Conservation (phyloP, 2,113 vertebrate species). For the Mesitornis unicolor region DNA sequence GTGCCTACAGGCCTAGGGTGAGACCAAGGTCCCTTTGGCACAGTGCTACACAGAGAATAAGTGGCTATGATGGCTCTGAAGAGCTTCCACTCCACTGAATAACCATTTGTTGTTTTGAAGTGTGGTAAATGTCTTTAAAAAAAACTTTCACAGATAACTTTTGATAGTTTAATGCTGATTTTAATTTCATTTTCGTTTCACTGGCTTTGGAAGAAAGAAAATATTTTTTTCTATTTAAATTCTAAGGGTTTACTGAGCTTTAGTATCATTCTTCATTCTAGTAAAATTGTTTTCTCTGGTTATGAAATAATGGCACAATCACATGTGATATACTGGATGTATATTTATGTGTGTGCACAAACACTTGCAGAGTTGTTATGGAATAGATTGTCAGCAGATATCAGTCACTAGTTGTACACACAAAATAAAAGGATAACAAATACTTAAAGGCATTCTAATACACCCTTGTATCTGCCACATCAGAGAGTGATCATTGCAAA, state of each 20-base stretch:
- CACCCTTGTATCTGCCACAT: neutral
- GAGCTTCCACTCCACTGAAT: neutral
- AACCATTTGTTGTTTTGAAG: neutral
- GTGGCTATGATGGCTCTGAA: neutral
- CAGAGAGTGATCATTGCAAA: neutral
- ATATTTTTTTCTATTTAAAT: rapidly evolving
- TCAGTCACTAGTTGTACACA: neutral
- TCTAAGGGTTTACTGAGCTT: neutral
- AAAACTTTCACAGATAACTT: neutral
- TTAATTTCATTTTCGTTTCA: neutral
- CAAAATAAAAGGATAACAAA: conserved; percentile 8
- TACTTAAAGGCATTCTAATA: neutral
- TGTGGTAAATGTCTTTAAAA: neutral
- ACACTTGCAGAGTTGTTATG: neutral
- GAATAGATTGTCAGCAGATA: neutral
- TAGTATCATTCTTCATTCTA: neutral
- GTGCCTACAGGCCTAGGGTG: neutral
- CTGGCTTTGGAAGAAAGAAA: neutral
- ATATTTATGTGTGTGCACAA: neutral
- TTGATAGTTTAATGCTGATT: neutral
- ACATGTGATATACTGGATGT: neutral
- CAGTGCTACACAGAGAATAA: neutral
- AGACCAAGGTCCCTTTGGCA: neutral
- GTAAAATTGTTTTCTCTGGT: neutral
- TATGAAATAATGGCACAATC: neutral